A percentile compares a stretch with the other conserved stretches of the same genome.
Conservation (phyloP, 2,888 invertebrate genomes). For the Arge pagana region DNA sequence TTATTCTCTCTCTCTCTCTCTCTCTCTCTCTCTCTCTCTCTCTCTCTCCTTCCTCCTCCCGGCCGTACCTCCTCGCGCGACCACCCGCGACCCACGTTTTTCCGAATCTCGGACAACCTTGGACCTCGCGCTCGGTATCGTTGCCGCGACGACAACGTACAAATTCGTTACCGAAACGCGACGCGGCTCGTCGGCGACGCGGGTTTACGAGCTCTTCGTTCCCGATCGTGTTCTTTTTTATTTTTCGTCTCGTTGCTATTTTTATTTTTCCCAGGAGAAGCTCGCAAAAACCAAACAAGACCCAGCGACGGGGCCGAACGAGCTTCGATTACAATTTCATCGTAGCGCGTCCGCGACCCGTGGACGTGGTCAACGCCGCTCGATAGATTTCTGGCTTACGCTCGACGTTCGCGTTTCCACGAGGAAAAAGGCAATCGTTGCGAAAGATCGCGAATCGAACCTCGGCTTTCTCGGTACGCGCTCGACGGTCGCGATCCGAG, state of each 20-base stretch:
- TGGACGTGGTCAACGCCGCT: too few species aligned
- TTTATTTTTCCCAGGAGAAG: neutral
- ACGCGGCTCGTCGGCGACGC: slow-evolving; percentile 47
- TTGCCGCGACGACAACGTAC: slow-evolving; percentile 49
- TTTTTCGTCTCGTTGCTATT: neutral
- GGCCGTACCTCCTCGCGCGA: neutral
- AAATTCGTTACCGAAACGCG: slow-evolving; percentile 52
- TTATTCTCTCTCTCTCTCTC: slow-evolving; percentile 4
- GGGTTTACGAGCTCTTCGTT: slow-evolving; percentile 24
- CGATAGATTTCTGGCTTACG: too few species aligned
- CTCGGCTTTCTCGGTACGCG: too few species aligned
- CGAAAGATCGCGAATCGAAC: too few species aligned
- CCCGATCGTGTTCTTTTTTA: neutral
- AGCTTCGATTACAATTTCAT: too few species aligned
- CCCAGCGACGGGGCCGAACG: too few species aligned
- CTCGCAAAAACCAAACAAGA: too few species aligned
- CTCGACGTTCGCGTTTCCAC: too few species aligned
- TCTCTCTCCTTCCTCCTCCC: neutral
- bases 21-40: slow-evolving; percentile 1
- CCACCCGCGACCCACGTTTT: slow-evolving; percentile 8
- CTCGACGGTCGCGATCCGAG: too few species aligned
- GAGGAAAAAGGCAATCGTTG: too few species aligned
- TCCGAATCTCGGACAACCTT: slow-evolving; percentile 2
- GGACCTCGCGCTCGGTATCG: slow-evolving; percentile 37
- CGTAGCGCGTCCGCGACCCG: too few species aligned